Base-by-base conservation (phyloP, 2,113 vertebrate genomes). In the Pachycephala philippinensis region DNA sequence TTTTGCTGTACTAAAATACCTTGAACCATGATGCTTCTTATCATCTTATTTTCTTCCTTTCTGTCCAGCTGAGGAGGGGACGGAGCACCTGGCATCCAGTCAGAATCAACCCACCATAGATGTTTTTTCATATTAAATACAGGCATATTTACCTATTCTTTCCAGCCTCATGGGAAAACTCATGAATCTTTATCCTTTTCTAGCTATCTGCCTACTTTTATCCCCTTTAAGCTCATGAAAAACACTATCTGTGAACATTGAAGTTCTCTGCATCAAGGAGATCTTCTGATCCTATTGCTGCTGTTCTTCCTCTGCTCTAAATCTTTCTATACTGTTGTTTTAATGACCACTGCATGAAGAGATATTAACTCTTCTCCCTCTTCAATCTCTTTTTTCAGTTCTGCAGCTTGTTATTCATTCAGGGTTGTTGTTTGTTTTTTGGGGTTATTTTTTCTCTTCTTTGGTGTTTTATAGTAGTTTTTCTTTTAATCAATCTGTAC, bases 381-480 rank as follows among this genome's bases (percentile, higher is more conserved):
- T 18, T 57, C 20, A 45, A 16, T 31, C 2, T 54, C 15, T 40
- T 33, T 71, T 65, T 52, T 65, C 22, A 66, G 6, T 37, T 74
- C 42, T 70, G 19, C 10, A 78, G 16, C 17, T 66, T 74, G 5
- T 17, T 81, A n/a, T 26, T 91, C 3, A 17, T 66, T 60, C 11
- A 31, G 11, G 22, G 6, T 28, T 54, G 20, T 30, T 71, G 28
- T 30, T 65, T 56, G 3, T 5, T 80, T 56, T 31, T n/a, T n/a
- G n/a, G 24, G 5, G 2, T 3, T 7, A 40, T 16, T 15, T 24
- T n/a, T 4, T 3, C 3, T 42, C 2, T 15, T 66, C 21, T 61
- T 69, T 45, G 9, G 35, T 50, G 2, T 24, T 52, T 45, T 75
- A 45, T 50, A 4, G 7, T 33, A 66, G 8, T 20, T 83, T 78